Evolutionary conservation across 2,113 vertebrate genomes (phyloP), one percentile per base, ranked within the genome.

Genomic region (Pseudorasbora parva): DNA sequence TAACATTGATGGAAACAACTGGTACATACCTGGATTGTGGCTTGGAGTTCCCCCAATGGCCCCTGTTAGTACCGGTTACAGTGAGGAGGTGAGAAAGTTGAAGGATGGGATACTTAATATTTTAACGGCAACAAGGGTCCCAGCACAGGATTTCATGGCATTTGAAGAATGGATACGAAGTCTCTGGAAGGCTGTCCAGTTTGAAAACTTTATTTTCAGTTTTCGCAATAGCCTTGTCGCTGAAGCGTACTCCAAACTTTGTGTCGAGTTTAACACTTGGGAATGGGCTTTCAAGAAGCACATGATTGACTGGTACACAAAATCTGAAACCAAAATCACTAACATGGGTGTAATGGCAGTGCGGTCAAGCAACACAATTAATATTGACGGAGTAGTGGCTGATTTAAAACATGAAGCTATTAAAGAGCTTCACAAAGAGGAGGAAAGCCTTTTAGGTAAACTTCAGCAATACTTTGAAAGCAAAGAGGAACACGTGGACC

Each of bases 1-100:
- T 30, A 49, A 91, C 5, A 45, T 83, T 71, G 69, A 88, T 37
- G 62, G 19, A 21, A 85, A 86, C n/a, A 89, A 83, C 77, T 89
- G 89, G 89, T 84, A 90, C 69, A 84, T 91, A 37, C 88, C 91
- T 71, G 76, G 87, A 15, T 64, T 88, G 45, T 92, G 91, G 91
- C 76, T 86, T 41, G 90, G 91, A 23, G 88, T 56, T 57, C 91
- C 91, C 7, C 89, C 88, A 3, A 91, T 91, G 91, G 84, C 91
- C 45, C 45, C 90, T 23, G 85, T 91, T 9, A 89, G 49, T 56
- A 59, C 72, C 14, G 82, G 81, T 3, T 91, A 89, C 83, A 90
- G 89, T 74, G 86, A 88, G 15, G 49, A 77, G 10, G 89, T 83
- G 14, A 57, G 80, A 17, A 75, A 83, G 21, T 78, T 93, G 12